Evolutionary conservation across 2,888 invertebrate genomes (phyloP).

Genomic region (Hypomecis punctinalis): DNA sequence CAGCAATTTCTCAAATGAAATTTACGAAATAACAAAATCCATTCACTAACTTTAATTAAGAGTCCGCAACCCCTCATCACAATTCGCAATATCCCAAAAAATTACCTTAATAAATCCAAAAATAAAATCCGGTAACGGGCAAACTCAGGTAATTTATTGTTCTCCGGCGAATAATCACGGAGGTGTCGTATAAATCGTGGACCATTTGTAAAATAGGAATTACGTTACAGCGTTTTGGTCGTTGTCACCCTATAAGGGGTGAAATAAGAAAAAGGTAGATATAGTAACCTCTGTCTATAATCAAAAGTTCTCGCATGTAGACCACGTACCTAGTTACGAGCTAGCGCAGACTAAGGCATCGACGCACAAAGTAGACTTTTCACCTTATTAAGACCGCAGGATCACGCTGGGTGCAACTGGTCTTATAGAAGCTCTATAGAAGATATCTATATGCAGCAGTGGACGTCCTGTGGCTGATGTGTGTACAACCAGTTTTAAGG

Average conservation of each 20-base stretch:
- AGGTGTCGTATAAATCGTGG: constrained; percentile 83
- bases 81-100: constrained; percentile 61
- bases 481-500: no score
- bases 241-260: constrained; percentile 62
- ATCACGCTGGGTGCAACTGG: no score
- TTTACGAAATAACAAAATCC: constrained; percentile 4
- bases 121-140: constrained; percentile 76
- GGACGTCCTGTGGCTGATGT: no score
- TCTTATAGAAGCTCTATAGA: no score
- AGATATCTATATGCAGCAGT: no score
- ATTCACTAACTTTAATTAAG: constrained; percentile 30
- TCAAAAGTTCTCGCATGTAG: neutral
- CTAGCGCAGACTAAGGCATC: no score
- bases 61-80: constrained; percentile 43
- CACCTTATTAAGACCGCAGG: no score
- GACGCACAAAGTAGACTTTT: no score
- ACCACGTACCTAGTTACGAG: no score
- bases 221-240: constrained; percentile 67
- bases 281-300: neutral
- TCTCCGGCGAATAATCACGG: constrained; percentile 79
- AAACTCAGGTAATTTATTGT: constrained; percentile 80
- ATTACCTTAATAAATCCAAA: constrained; percentile 78
- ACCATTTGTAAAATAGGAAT: constrained; percentile 84
- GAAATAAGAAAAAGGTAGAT: neutral
- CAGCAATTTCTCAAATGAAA: neutral